phyloP scores from a whole-genome alignment of 2,113 vertebrate genomes.

The Odocoileus virginianus region DNA sequence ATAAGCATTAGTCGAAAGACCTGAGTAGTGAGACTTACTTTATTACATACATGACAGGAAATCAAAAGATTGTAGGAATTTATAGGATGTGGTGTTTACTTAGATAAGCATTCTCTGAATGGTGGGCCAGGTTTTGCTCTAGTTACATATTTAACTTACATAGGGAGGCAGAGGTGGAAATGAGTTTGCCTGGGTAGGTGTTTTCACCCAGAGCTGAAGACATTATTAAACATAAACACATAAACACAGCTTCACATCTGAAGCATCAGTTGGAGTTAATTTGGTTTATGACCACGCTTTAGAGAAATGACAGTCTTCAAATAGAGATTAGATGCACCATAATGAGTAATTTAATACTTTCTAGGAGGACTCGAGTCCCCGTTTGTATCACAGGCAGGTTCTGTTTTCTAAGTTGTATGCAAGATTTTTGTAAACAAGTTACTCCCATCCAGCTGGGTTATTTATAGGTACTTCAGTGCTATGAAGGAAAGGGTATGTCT shows the following conservation, averaged over 20 bases:
- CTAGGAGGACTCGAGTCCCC: background rate
- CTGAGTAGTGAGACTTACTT: background rate
- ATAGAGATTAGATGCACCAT: conserved; percentile 27
- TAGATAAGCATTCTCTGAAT: background rate
- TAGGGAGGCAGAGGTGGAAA: conserved; percentile 13
- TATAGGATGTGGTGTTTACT: background rate
- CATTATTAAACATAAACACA: conserved; percentile 23
- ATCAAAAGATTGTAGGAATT: background rate
- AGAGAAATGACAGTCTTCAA: conserved; percentile 46
- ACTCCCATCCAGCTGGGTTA: background rate
- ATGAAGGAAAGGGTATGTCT: background rate
- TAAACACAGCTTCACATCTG: background rate
- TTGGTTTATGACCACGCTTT: conserved; percentile 1
- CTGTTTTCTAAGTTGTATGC: background rate
- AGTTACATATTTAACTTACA: conserved; percentile 37
- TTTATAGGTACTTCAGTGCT: background rate
- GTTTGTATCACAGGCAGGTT: background rate
- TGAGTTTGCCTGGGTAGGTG: background rate
- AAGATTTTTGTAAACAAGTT: conserved; percentile 34
- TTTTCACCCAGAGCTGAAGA: conserved; percentile 1
- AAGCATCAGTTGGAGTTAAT: conserved; percentile 17
- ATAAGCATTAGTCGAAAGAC: background rate
- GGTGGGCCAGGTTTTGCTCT: background rate
- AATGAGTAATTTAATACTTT: conserved; percentile 60
- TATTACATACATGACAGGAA: background rate